Evolutionary conservation across 1,140 invertebrate genomes (phyloP), one percentile per base, ranked within the genome.

Genomic region (Drosophila watanabei): DNA sequence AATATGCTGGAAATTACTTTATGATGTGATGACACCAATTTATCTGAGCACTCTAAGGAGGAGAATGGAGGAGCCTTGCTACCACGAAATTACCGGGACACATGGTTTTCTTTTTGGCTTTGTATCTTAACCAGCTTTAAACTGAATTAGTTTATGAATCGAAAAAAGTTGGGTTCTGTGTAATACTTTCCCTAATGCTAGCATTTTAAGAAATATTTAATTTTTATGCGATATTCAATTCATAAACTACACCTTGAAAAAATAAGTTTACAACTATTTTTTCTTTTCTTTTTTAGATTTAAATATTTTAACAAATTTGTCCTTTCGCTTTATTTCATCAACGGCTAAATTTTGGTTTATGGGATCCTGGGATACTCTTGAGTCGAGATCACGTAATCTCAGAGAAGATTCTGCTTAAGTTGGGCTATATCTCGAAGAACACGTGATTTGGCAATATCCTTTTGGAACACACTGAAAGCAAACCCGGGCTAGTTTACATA

Each of bases 1-100:
- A 92, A 92, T 92, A 92, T 92, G 85, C 75, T 84, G 66, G 83
- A 92, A 92, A 92, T 92, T 81, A 92, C 87, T 91, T 88, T 92
- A 89, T 92, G 91, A 92, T 92, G 70, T 92, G 91, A 92, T 92
- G 91, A 81, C 91, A 91, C 79, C 91, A 82, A 92, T 92, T 92
- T 92, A 86, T 92, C 79, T 73, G 66, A 89, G 69, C 39, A 30
- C 54, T 35, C 61, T 14, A 37, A 30, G 39, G 48, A 13, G 30
- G 28, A 13, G 33, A 14, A 24, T 35, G 51, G 20, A 35, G 70
- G n/a, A 24, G 54, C 32, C 32, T 20, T n/a, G 52, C 7, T 56
- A 20, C 70, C 68, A 72, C 54, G 18, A 73, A 73, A 52, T 51
- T 73, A 32, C 20, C 20, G n/a, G 37, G 20, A 39, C 70, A 73